Percentiles rank a stretch among this genome's conserved stretches.
Evolutionary conservation across 1,140 invertebrate genomes (phyloP).

Genomic region (Hyles vespertilio): DNA sequence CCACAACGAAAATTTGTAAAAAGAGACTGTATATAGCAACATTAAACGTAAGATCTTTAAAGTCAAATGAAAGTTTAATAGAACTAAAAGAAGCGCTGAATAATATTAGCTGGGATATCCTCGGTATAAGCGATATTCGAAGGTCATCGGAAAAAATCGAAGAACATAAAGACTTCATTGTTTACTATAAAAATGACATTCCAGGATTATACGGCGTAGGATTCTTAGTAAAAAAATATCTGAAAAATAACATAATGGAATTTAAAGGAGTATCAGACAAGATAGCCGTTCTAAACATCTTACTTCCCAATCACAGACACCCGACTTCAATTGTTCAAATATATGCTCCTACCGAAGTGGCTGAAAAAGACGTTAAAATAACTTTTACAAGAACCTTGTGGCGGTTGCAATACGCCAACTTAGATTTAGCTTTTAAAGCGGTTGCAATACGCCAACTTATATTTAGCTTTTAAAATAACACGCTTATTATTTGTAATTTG

Average conservation of each 20-base stretch:
- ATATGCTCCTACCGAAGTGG: conserved; percentile 17
- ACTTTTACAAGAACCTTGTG: conserved; percentile 15
- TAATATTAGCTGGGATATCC: background rate
- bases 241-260: background rate
- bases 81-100: background rate
- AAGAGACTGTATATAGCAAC: conserved; percentile 1
- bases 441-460: no score
- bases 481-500: no score
- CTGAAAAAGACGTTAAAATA: conserved; percentile 11
- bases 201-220: conserved; percentile 5
- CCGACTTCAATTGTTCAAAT: conserved; percentile 14
- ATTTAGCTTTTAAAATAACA: no score
- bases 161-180: background rate
- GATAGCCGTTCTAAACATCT: conserved; percentile 14
- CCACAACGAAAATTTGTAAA: background rate
- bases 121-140: background rate
- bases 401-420: no score
- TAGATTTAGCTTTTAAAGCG: no score
- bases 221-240: conserved; percentile 1
- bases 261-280: conserved; percentile 17
- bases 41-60: background rate
- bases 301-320: conserved; percentile 8
- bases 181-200: conserved; percentile 6
- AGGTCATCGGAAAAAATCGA: conserved; percentile 1
- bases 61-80: background rate